Evolutionary conservation across 1,140 invertebrate genomes (phyloP).

Genomic region (Ridgeia piscesae): DNA sequence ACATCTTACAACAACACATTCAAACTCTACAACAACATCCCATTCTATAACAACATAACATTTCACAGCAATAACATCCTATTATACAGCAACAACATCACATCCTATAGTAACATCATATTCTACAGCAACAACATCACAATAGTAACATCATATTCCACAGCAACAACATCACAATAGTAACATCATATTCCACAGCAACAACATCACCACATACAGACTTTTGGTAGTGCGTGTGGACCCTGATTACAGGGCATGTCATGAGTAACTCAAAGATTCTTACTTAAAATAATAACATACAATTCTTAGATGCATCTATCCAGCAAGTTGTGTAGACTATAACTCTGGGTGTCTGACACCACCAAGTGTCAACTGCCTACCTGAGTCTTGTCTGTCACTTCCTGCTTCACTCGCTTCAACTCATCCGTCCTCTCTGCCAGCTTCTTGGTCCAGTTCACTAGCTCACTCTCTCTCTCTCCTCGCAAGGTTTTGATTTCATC

Average conservation of each 20-base stretch:
- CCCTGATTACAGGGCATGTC: background rate
- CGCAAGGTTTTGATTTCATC: background rate
- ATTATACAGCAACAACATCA: background rate
- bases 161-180: too few species aligned
- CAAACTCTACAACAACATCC: background rate
- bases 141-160: background rate
- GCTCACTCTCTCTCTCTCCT: background rate
- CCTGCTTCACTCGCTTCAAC: background rate
- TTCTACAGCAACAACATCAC: background rate
- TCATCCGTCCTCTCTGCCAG: background rate
- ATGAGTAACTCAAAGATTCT: too few species aligned
- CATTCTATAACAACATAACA: background rate
- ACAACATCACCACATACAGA: too few species aligned
- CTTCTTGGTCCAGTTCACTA: background rate
- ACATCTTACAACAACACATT: background rate
- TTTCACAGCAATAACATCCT: background rate
- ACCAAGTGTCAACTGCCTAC: background rate
- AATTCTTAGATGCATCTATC: background rate
- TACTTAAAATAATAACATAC: too few species aligned
- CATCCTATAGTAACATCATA: background rate
- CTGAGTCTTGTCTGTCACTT: background rate
- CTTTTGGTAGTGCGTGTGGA: background rate
- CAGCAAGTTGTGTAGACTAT: background rate
- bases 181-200: too few species aligned
- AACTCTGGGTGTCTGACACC: background rate